Conservation (phyloP, 2,797 vertebrate genomes). For the Netta rufina region DNA sequence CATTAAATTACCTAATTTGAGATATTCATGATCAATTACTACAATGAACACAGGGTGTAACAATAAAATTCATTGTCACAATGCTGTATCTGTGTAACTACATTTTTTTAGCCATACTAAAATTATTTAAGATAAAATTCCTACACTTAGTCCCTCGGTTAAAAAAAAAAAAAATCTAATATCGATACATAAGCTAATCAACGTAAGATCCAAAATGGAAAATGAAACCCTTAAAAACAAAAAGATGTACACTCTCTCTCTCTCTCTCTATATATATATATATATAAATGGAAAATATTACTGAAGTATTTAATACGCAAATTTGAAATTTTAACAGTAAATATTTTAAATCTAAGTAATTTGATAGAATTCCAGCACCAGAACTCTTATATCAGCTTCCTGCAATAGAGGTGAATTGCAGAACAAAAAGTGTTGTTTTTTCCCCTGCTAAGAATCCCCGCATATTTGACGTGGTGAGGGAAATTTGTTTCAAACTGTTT, state of each 20-base stretch:
- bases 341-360: neutral
- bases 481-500: neutral
- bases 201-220: neutral
- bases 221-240: neutral
- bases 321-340: neutral
- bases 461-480: neutral
- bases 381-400: neutral
- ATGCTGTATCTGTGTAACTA: neutral
- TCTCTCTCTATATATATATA: neutral
- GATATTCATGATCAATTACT: slow-evolving; percentile 31
- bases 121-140: neutral
- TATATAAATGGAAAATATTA: neutral
- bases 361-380: neutral
- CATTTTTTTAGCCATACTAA: neutral
- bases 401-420: neutral
- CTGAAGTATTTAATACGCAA: neutral
- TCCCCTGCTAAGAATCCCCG: neutral
- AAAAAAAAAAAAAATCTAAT: neutral
- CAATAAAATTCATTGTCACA: neutral
- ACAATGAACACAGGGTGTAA: slow-evolving; percentile 12
- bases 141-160: neutral
- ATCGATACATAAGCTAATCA: neutral
- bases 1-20: slow-evolving; percentile 15
- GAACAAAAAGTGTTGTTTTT: neutral
- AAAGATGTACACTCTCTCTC: neutral